phyloP scores from a whole-genome alignment of 2,113 vertebrate species.

The Rhadina sibilatrix region DNA sequence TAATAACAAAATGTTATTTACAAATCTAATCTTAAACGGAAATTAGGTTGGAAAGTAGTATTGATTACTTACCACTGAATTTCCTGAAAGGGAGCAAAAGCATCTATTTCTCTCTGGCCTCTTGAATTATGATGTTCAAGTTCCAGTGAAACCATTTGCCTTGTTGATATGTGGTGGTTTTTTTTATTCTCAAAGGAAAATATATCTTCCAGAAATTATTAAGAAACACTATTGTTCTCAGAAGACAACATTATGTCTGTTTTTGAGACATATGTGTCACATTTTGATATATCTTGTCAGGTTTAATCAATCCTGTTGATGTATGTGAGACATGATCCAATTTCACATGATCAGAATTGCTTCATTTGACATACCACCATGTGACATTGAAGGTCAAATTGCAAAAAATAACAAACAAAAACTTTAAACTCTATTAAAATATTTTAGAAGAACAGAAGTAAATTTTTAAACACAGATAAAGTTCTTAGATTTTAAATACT shows the following conservation, averaged over 20 bases:
- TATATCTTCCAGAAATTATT: not conserved
- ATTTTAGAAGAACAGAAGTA: not conserved
- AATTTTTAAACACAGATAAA: not conserved
- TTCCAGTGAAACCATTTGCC: not conserved
- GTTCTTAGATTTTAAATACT: not conserved
- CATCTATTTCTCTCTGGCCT: not conserved
- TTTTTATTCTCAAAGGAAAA: slow-evolving; percentile 4
- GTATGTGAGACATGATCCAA: slow-evolving; percentile 50
- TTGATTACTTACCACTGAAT: not conserved
- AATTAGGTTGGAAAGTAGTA: not conserved
- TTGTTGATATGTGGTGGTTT: not conserved
- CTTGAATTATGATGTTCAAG: not conserved
- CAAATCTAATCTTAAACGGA: not conserved
- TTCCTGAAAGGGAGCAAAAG: not conserved
- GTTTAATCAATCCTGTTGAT: slow-evolving; percentile 60
- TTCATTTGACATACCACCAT: slow-evolving; percentile 45
- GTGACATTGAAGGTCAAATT: slow-evolving; percentile 58
- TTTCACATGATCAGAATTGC: slow-evolving; percentile 58
- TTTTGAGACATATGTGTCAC: slow-evolving; percentile 60
- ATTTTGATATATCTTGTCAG: slow-evolving; percentile 63
- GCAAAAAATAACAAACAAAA: not conserved
- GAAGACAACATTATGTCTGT: slow-evolving; percentile 23
- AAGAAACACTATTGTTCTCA: slow-evolving; percentile 11
- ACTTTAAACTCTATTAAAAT: not conserved
- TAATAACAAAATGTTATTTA: not conserved